Conservation (phyloP, 2,113 vertebrate genomes). For the Taxidea taxus region DNA sequence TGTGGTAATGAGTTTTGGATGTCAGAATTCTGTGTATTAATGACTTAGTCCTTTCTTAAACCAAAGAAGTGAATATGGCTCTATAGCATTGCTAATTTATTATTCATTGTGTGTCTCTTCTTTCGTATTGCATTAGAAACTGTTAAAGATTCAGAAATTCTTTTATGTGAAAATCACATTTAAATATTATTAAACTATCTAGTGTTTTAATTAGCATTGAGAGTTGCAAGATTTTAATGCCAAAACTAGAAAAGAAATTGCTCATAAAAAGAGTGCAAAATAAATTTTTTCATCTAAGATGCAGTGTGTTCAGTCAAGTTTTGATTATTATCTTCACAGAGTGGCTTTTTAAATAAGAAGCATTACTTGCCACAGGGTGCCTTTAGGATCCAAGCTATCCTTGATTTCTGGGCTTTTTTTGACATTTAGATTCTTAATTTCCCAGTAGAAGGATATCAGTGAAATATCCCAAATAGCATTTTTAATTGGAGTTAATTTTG, state of each 20-base stretch:
- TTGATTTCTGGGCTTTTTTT: not conserved
- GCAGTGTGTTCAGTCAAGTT: not conserved
- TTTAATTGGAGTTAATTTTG: constrained; percentile 10
- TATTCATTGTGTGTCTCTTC: not conserved
- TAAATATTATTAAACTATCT: not conserved
- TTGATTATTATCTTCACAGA: not conserved
- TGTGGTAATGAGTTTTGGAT: not conserved
- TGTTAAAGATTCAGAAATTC: not conserved
- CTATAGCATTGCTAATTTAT: not conserved
- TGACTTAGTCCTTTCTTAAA: not conserved
- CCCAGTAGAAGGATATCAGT: not conserved
- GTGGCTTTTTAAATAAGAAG: not conserved
- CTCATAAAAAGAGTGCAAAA: not conserved
- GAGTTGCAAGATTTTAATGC: constrained; percentile 5
- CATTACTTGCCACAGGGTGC: not conserved
- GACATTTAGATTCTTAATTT: not conserved
- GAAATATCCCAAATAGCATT: not conserved
- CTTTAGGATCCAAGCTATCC: not conserved
- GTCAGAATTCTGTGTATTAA: not conserved
- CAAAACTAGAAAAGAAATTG: not conserved
- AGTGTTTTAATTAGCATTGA: constrained; percentile 22
- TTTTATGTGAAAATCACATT: constrained; percentile 34
- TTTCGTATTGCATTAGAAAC: constrained; percentile 4
- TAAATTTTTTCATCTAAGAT: not conserved
- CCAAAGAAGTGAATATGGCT: not conserved